Evolutionary conservation across 2,888 invertebrate genomes (phyloP).

Genomic region (Hydrotaea cyrtoneurina): DNA sequence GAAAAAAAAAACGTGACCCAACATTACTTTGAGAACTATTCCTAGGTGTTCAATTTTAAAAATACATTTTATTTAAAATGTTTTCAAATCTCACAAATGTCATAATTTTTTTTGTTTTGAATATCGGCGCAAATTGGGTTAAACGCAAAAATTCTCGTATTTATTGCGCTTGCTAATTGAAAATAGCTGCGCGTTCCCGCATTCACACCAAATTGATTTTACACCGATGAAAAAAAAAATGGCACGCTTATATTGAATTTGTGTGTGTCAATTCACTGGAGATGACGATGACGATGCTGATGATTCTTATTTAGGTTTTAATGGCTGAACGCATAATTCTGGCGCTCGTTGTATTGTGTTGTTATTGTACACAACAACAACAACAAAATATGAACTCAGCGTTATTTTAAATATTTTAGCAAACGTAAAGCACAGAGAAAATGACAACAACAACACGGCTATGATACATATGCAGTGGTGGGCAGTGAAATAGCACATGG

Average conservation of each 20-base stretch:
- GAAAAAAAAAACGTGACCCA: background rate
- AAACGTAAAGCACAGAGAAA: background rate
- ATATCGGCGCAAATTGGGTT: no score
- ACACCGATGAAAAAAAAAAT: no score
- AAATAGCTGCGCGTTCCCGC: no score
- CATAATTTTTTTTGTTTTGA: no score
- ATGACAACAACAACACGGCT: background rate
- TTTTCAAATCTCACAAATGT: no score
- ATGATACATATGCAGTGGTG: background rate
- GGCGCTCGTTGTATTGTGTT: no score
- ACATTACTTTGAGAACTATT: background rate
- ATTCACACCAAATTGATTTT: no score
- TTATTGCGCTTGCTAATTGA: no score
- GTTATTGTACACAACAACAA: background rate
- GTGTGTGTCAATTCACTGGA: no score
- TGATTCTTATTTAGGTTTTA: background rate
- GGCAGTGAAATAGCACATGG: background rate
- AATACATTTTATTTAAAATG: background rate
- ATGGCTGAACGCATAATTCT: background rate
- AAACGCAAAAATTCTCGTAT: no score
- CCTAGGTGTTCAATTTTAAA: background rate
- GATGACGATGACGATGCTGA: background rate
- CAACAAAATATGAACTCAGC: constrained; percentile 4
- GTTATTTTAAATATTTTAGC: constrained; percentile 9
- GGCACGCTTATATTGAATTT: no score